These are phyloP conservation scores for Helostoma temminkii DNA, from an alignment of 2,797 vertebrate species.

Conservation along the genomic window DNA sequence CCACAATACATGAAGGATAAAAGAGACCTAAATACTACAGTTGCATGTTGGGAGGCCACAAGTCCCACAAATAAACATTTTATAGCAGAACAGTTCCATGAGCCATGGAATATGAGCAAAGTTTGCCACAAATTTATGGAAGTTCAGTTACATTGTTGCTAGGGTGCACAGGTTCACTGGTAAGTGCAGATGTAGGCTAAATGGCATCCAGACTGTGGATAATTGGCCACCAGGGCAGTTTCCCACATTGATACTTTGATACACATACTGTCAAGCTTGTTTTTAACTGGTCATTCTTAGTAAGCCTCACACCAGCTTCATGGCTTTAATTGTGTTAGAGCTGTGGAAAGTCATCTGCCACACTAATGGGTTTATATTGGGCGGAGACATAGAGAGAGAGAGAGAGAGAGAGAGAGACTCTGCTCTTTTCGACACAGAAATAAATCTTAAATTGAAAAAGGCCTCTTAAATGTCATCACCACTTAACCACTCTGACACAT, in stretches of 20 bases:
- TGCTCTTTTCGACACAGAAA: constrained; percentile 40
- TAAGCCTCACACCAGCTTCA: constrained; percentile 22
- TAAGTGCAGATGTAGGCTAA: constrained; percentile 48
- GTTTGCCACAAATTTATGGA: constrained; percentile 55
- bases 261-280: constrained; percentile 24
- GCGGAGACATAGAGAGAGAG: no score
- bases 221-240: constrained; percentile 63
- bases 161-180: constrained; percentile 45
- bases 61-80: constrained; percentile 60
- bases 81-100: constrained; percentile 51
- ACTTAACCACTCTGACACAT: constrained; percentile 44
- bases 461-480: constrained; percentile 35
- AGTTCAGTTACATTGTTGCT: constrained; percentile 52
- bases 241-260: constrained; percentile 49
- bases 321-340: constrained; percentile 27
- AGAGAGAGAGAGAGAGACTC: constrained; percentile 19
- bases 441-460: constrained; percentile 26
- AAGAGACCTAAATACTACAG: constrained; percentile 43
- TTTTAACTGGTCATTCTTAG: constrained; percentile 54
- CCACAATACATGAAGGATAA: constrained; percentile 50
- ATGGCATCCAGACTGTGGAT: constrained; percentile 53
- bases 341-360: constrained; percentile 40
- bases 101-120: constrained; percentile 59
- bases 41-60: constrained; percentile 58
- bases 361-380: constrained; percentile 49